A percentile compares a stretch with the other conserved stretches of the same genome.
Conservation (phyloP, 1,140 invertebrate species). For the Proales similis region DNA sequence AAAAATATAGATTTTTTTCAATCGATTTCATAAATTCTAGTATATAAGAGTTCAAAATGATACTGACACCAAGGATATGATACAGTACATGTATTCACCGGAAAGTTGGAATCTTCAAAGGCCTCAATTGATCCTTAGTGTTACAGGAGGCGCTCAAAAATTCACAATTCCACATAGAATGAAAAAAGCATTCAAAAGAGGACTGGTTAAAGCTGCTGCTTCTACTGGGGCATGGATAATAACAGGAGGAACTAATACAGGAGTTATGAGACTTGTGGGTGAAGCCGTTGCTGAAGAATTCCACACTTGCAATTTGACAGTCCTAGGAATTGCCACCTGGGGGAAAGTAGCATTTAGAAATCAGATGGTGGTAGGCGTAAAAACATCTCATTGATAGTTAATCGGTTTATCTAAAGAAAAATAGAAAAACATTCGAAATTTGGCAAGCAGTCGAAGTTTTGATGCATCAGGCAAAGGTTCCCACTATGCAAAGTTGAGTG, state of each 20-base stretch:
- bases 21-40: neutral
- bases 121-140: slow-evolving; percentile 88
- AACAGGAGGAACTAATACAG: slow-evolving; percentile 88
- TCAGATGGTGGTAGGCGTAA: slow-evolving; percentile 61
- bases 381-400: neutral
- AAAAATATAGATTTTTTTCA: neutral
- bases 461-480: slow-evolving; percentile 31
- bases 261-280: slow-evolving; percentile 55
- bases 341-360: slow-evolving; percentile 88
- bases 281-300: slow-evolving; percentile 72
- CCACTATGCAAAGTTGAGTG: slow-evolving; percentile 34
- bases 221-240: slow-evolving; percentile 96
- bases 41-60: slow-evolving; percentile 34
- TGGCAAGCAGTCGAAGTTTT: neutral
- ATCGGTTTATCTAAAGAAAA: slow-evolving; percentile 8
- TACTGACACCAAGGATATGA: slow-evolving; percentile 34
- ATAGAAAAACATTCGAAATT: slow-evolving; percentile 18
- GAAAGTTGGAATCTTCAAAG: slow-evolving; percentile 85
- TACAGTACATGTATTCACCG: slow-evolving; percentile 14
- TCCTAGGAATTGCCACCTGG: slow-evolving; percentile 92
- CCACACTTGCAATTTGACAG: slow-evolving; percentile 62
- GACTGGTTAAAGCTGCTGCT: slow-evolving; percentile 89
- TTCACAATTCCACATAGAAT: slow-evolving; percentile 74
- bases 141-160: slow-evolving; percentile 92
- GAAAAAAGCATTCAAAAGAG: slow-evolving; percentile 85